phyloP scores from a whole-genome alignment of 2,888 invertebrate genomes.

The Ecdyonurus torrentis region DNA sequence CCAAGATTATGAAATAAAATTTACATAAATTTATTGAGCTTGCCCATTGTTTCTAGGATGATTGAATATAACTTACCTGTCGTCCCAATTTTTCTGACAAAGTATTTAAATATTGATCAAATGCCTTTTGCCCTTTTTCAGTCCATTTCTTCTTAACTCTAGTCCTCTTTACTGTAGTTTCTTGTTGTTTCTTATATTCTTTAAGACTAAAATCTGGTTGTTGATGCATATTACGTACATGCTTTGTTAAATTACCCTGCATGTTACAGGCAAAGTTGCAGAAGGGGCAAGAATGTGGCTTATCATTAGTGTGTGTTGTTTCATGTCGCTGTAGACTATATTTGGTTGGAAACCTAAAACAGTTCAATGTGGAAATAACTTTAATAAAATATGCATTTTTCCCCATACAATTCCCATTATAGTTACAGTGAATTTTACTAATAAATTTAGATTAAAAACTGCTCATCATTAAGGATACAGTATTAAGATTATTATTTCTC shows the following conservation, averaged over 20 bases:
- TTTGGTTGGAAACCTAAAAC: constrained; percentile 15
- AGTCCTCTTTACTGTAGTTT: not conserved
- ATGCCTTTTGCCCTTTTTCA: constrained; percentile 12
- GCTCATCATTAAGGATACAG: too few species aligned
- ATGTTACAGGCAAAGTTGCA: constrained; percentile 18
- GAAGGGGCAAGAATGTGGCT: constrained; percentile 17
- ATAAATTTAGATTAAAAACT: too few species aligned
- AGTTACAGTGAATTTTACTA: too few species aligned
- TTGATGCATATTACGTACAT: constrained; percentile 17
- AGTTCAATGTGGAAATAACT: too few species aligned
- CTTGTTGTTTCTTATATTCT: constrained; percentile 4
- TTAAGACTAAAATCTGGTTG: constrained; percentile 14
- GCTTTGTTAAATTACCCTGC: constrained; percentile 19
- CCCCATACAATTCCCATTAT: too few species aligned
- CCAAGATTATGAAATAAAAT: not conserved
- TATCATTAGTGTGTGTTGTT: constrained; percentile 13
- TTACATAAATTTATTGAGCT: not conserved
- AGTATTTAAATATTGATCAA: constrained; percentile 11
- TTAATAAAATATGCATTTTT: too few species aligned
- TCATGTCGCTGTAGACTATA: constrained; percentile 16
- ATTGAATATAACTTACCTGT: not conserved
- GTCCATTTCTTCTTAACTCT: constrained; percentile 10
- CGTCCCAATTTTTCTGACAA: constrained; percentile 12
- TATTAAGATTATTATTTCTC: too few species aligned
- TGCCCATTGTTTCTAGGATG: not conserved